These are phyloP conservation scores for Ammodramus savannarum DNA, from an alignment of 2,113 vertebrate genomes.

Conservation along the genomic window DNA sequence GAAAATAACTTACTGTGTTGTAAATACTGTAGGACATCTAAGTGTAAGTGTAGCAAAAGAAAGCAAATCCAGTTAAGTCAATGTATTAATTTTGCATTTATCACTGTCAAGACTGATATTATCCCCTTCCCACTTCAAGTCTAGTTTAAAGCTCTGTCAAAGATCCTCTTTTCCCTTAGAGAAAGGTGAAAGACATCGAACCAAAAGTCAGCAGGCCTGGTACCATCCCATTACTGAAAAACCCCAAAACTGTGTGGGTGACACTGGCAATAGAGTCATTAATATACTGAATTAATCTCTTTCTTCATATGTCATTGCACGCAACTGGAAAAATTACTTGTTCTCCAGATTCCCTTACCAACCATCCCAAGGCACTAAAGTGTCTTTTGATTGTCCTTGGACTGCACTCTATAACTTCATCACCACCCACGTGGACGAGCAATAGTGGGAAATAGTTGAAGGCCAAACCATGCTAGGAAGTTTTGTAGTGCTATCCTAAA, in stretches of 20 bases:
- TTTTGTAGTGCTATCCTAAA: background rate
- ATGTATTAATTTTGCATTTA: background rate
- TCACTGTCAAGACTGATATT: background rate
- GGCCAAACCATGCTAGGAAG: background rate
- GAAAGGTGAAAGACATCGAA: background rate
- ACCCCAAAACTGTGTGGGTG: rapidly evolving
- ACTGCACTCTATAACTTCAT: background rate
- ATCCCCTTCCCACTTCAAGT: background rate
- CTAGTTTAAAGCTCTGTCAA: background rate
- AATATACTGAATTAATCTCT: background rate
- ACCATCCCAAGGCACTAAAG: background rate
- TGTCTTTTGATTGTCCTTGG: background rate
- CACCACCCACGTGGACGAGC: background rate
- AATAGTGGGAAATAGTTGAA: background rate
- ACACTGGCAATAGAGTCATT: background rate
- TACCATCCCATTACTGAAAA: background rate
- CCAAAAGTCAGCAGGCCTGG: rapidly evolving
- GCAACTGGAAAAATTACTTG: background rate
- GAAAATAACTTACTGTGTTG: rapidly evolving
- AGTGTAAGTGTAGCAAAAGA: background rate
- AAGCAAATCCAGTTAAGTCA: background rate
- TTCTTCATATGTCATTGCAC: background rate
- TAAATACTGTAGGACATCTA: background rate
- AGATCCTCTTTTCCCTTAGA: background rate
- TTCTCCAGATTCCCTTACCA: background rate